These are phyloP conservation scores for Saimiri boliviensis DNA, from an alignment of 2,113 vertebrate genomes.

Conservation along the genomic window DNA sequence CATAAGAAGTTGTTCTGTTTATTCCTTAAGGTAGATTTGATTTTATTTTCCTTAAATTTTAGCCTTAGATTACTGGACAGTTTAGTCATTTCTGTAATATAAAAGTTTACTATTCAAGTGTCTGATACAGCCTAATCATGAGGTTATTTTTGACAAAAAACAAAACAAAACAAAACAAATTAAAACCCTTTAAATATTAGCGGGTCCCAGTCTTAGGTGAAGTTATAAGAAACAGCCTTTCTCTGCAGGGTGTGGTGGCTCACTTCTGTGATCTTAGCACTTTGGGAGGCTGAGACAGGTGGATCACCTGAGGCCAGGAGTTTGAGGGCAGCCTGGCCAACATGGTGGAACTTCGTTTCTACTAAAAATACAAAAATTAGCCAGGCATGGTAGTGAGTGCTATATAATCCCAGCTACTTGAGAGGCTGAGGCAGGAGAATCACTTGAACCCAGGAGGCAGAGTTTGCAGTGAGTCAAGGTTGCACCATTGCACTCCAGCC, in stretches of 20 bases:
- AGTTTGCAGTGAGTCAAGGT: too few species aligned
- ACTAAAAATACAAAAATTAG: not conserved
- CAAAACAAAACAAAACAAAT: not conserved
- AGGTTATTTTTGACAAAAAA: not conserved
- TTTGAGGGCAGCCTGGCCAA: not conserved
- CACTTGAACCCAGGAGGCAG: too few species aligned
- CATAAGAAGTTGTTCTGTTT: not conserved
- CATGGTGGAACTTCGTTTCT: not conserved
- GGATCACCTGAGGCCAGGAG: not conserved
- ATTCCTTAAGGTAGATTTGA: not conserved
- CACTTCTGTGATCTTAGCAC: not conserved
- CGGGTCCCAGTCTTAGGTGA: not conserved
- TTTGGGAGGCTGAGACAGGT: not conserved
- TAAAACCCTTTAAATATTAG: not conserved
- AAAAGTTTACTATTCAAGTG: not conserved
- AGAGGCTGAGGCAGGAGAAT: too few species aligned
- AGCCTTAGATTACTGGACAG: not conserved
- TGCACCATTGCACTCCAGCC: too few species aligned
- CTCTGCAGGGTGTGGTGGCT: not conserved
- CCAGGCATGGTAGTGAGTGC: too few species aligned
- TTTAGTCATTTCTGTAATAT: conserved; percentile 16
- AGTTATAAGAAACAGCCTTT: not conserved
- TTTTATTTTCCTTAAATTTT: conserved; percentile 55
- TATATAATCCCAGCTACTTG: too few species aligned
- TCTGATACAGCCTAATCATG: not conserved